Percentiles rank a stretch among this genome's conserved stretches.
These are phyloP conservation scores for Neoniphon sammara DNA, from an alignment of 2,797 vertebrate species.

Conservation along the genomic window DNA sequence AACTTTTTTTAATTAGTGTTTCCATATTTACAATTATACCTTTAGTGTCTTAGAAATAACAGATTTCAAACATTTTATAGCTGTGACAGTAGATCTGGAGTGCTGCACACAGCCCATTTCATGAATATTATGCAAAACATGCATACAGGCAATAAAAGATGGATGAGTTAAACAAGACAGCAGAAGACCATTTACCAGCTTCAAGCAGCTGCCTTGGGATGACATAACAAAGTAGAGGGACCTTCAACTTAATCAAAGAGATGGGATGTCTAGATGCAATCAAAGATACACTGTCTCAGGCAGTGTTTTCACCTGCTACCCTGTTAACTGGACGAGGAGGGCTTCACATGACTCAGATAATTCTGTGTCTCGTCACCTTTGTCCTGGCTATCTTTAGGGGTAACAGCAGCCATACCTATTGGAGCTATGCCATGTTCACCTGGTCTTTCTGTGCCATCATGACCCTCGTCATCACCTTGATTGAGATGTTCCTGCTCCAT, in stretches of 20 bases:
- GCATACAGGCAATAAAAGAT: constrained; percentile 2
- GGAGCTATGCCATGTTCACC: constrained; percentile 86
- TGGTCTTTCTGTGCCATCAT: constrained; percentile 86
- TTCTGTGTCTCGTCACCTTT: constrained; percentile 71
- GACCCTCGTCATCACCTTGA: constrained; percentile 82
- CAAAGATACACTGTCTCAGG: constrained; percentile 56
- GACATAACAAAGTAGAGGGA: neutral
- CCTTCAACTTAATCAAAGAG: neutral
- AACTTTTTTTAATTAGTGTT: neutral
- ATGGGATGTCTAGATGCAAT: constrained; percentile 58
- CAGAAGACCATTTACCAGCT: neutral
- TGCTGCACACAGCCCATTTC: neutral
- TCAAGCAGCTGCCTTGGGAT: constrained; percentile 13
- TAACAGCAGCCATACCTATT: constrained; percentile 68
- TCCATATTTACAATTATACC: neutral
- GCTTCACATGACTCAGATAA: constrained; percentile 73
- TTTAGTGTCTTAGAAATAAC: neutral
- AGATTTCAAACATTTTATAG: neutral
- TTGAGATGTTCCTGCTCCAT: constrained; percentile 83
- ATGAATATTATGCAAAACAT: constrained; percentile 64
- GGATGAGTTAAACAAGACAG: constrained; percentile 9
- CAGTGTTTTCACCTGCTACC: constrained; percentile 57
- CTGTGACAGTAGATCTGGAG: constrained; percentile 21
- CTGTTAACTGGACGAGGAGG: constrained; percentile 59
- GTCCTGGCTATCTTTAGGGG: constrained; percentile 59